These are phyloP conservation scores for Stegostoma tigrinum DNA, from an alignment of 2,113 vertebrate genomes.

Conservation along the genomic window DNA sequence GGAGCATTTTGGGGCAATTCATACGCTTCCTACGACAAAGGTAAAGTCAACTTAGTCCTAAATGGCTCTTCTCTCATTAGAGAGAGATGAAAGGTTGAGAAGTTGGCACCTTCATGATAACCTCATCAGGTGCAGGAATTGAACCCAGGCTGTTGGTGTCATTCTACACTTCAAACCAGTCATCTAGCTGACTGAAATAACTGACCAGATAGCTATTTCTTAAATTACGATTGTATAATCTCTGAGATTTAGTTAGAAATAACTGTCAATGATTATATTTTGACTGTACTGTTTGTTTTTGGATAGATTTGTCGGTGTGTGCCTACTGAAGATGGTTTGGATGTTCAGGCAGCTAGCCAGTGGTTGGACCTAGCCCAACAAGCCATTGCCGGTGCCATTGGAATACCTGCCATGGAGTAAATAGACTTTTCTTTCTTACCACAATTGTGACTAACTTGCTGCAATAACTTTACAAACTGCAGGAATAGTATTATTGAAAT, in stretches of 20 bases:
- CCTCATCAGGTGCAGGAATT: too few species aligned
- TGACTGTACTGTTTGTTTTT: slow-evolving; percentile 30
- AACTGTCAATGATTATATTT: neutral
- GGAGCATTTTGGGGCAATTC: neutral
- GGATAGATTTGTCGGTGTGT: slow-evolving; percentile 39
- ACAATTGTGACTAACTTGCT: neutral
- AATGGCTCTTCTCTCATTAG: too few species aligned
- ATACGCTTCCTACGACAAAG: too few species aligned
- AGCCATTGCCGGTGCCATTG: slow-evolving; percentile 37
- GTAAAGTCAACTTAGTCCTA: too few species aligned
- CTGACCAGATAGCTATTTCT: neutral
- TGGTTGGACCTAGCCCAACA: slow-evolving; percentile 42
- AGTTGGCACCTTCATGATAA: too few species aligned
- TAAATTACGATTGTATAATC: neutral
- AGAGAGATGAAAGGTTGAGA: too few species aligned
- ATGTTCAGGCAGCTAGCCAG: slow-evolving; percentile 38
- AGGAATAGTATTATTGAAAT: neutral
- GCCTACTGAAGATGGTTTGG: slow-evolving; percentile 35
- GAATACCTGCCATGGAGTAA: slow-evolving; percentile 41
- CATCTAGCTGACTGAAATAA: too few species aligned
- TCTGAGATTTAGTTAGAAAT: neutral
- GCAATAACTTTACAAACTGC: neutral
- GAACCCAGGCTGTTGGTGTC: too few species aligned
- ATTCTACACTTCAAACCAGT: too few species aligned
- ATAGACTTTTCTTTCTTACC: neutral